Conservation (phyloP, 1,140 invertebrate species). For the Galleria mellonella region DNA sequence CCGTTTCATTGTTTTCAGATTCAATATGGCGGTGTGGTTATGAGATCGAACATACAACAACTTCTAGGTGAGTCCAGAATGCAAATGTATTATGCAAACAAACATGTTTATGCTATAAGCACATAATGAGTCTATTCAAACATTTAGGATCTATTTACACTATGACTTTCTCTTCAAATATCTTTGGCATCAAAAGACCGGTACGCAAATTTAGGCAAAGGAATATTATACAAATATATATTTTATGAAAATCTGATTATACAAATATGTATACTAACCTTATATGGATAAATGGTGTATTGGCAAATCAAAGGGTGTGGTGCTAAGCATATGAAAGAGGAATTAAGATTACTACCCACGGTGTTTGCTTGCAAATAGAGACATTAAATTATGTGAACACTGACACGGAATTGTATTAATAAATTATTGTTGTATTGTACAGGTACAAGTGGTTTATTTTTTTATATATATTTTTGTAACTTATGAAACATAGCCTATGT, state of each 20-base stretch:
- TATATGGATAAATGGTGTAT: constrained; percentile 35
- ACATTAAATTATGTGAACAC: constrained; percentile 34
- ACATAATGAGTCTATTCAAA: constrained; percentile 41
- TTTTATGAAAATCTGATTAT: no score
- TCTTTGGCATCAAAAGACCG: no score
- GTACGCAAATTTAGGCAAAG: no score
- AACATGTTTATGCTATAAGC: constrained; percentile 25
- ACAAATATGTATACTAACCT: constrained; percentile 15
- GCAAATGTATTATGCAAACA: constrained; percentile 34
- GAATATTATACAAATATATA: no score
- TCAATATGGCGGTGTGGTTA: constrained; percentile 47
- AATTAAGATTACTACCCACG: constrained; percentile 45
- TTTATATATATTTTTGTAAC: no score
- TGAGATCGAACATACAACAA: constrained; percentile 35
- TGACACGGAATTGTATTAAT: constrained; percentile 24
- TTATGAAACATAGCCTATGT: no score
- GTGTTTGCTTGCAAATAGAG: constrained; percentile 31
- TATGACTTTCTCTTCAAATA: no score
- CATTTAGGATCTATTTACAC: constrained; percentile 19
- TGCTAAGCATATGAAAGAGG: constrained; percentile 15
- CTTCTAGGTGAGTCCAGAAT: constrained; percentile 50
- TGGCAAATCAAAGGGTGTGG: constrained; percentile 35
- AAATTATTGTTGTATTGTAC: background rate
- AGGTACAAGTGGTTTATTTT: constrained; percentile 24
- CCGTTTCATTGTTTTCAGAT: constrained; percentile 42